These are phyloP conservation scores for Danio albolineatus DNA, from an alignment of 2,797 vertebrate genomes.

Conservation along the genomic window DNA sequence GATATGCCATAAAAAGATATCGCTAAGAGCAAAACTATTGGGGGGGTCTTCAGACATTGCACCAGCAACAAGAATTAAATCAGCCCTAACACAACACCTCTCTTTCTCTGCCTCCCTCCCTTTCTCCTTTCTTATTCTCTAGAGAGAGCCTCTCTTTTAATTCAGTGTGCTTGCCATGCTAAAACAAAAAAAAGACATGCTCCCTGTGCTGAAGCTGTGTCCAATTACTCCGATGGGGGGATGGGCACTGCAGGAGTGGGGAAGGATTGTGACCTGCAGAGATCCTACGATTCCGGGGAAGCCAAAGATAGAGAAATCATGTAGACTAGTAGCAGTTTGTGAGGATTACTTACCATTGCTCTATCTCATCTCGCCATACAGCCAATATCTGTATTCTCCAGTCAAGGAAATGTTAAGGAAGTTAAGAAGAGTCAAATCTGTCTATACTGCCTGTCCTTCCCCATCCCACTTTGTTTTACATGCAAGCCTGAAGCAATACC, in stretches of 20 bases:
- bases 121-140: slow-evolving; percentile 63
- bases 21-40: slow-evolving; percentile 5
- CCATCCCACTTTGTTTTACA: neutral
- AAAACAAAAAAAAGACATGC: slow-evolving; percentile 54
- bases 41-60: slow-evolving; percentile 44
- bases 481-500: neutral
- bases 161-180: slow-evolving; percentile 45
- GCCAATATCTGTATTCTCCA: neutral
- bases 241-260: slow-evolving; percentile 52
- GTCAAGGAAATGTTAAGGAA: neutral
- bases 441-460: neutral
- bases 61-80: slow-evolving; percentile 41
- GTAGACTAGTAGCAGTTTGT: neutral
- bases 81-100: slow-evolving; percentile 49
- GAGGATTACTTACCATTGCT: slow-evolving; percentile 37
- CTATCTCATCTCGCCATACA: slow-evolving; percentile 17
- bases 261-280: slow-evolving; percentile 57
- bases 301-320: slow-evolving; percentile 52
- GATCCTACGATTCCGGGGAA: slow-evolving; percentile 52
- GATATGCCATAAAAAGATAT: slow-evolving; percentile 10
- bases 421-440: neutral
- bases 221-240: slow-evolving; percentile 61
- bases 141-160: slow-evolving; percentile 64
- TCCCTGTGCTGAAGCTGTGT: slow-evolving; percentile 65
- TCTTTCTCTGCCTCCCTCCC: slow-evolving; percentile 33